Percentiles rank a stretch among this genome's conserved stretches.
These are phyloP conservation scores for Ptychodera flava DNA, from an alignment of 35 echinoderm and acorn worm genomes.

Conservation along the genomic window DNA sequence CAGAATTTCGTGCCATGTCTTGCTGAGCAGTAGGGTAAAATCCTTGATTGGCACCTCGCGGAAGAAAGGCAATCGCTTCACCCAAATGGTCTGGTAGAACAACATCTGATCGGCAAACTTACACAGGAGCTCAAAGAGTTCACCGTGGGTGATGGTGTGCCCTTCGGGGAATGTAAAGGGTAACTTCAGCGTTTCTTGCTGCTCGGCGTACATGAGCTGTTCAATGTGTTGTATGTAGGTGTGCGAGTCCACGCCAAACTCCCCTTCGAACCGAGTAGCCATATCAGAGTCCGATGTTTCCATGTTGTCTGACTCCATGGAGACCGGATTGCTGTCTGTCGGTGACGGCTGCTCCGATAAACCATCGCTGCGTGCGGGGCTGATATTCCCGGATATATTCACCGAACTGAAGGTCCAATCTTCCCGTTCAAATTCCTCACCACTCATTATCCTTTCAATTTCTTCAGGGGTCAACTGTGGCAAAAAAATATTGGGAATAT, in stretches of 20 bases:
- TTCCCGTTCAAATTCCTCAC: slow-evolving; percentile 68
- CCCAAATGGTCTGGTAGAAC: slow-evolving; percentile 72
- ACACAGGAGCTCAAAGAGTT: slow-evolving; percentile 87
- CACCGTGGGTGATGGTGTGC: slow-evolving; percentile 32
- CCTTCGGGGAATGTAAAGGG: slow-evolving; percentile 32
- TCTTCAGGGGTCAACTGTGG: slow-evolving; percentile 68
- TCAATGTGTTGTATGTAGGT: slow-evolving; percentile 41
- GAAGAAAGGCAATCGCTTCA: slow-evolving; percentile 61
- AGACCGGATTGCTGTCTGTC: too few relatives aligned
- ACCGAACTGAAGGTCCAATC: slow-evolving; percentile 6
- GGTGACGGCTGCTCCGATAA: slow-evolving; percentile 74
- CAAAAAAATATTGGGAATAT: slow-evolving; percentile 13
- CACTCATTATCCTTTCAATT: slow-evolving; percentile 93
- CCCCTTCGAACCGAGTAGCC: background rate
- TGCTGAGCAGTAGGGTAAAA: slow-evolving; percentile 55
- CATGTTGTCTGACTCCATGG: background rate
- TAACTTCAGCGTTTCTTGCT: slow-evolving; percentile 38
- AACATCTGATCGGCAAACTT: slow-evolving; percentile 78
- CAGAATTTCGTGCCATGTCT: slow-evolving; percentile 62
- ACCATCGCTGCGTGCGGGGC: slow-evolving; percentile 76
- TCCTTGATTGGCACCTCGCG: slow-evolving; percentile 50
- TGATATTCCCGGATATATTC: slow-evolving; percentile 25
- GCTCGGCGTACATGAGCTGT: slow-evolving; percentile 59
- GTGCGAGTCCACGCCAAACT: background rate
- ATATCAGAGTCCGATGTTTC: background rate